Base-by-base conservation (phyloP, 2,888 invertebrate genomes). In the Anagyrus pseudococci region DNA sequence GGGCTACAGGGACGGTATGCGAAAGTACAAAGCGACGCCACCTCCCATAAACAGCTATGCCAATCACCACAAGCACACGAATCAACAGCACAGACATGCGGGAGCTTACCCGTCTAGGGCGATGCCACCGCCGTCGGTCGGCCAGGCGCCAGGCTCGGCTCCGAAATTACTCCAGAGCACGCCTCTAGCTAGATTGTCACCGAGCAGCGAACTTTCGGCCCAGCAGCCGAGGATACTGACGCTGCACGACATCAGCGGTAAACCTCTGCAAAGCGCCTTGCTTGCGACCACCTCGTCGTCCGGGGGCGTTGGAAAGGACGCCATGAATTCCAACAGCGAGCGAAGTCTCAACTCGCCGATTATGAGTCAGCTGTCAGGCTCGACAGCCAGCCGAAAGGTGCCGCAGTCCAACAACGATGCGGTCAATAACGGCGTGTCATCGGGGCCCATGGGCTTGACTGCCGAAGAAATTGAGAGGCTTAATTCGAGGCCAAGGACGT, bases 221-320 rank as follows among this genome's bases (percentile, higher is more conserved):
- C 95, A 95, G 77, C 94, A 94, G 73, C 95, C 96, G 0, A 85
- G 96, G 69, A 96, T 96, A 73, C 83, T 96, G n/a, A 96, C 96
- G 0, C 83, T 96, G 37, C 93, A 95, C 80, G 96, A 96, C 77
- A 94, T 96, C 75, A 95, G 95, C 67, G 96, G 96, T 0, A 95
- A 95, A 76, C 95, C 95, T 0, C 81, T 95, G 52, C 95, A 95
- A 78, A 93, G 92, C 71, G 95, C 95, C 0, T 83, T 96, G 15
- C 82, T 96, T 63, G 95, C 94, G 4, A 94, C 95, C 4, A 93
- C 94, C 1, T 94, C 93, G 2, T 92, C 93, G 73, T 93, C 93
- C 0, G 93, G 93, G 1, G 92, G 92, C 2, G 93, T 92, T 1
- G 92, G 92, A 10, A 93, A 93, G 82, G 93, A 93, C 79, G 92